These are phyloP conservation scores for Myrmecophaga tridactyla DNA, from an alignment of 2,113 vertebrate genomes.

Conservation along the genomic window DNA sequence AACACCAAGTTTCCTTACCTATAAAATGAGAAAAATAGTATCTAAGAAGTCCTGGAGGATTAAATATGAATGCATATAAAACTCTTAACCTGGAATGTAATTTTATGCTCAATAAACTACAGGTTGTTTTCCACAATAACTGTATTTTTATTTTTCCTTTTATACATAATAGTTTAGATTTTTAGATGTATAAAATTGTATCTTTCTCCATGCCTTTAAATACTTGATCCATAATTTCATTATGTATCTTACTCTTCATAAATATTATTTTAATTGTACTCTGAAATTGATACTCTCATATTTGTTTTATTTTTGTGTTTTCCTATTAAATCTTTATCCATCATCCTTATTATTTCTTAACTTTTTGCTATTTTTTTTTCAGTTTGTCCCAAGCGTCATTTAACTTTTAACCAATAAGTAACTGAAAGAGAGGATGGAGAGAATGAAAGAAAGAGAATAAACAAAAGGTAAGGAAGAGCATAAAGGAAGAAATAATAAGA, in stretches of 20 bases:
- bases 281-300: neutral
- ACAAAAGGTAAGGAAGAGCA: neutral
- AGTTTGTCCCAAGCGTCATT: neutral
- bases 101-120: neutral
- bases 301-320: constrained; percentile 25
- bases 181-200: neutral
- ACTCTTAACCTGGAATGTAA: neutral
- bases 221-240: neutral
- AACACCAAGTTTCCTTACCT: constrained; percentile 2
- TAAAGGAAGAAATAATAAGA: neutral
- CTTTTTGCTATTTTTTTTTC: neutral
- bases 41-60: constrained; percentile 1
- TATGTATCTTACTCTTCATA: neutral
- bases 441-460: neutral
- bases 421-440: neutral
- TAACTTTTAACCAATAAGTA: neutral
- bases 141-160: neutral
- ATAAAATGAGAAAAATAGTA: constrained; percentile 4
- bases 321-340: neutral
- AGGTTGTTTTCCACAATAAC: neutral
- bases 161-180: neutral
- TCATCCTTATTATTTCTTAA: neutral
- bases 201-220: neutral
- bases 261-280: constrained; percentile 24
- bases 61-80: constrained; percentile 36